Evolutionary conservation across 2,797 vertebrate genomes (phyloP).

Genomic region (Fundulus diaphanus): DNA sequence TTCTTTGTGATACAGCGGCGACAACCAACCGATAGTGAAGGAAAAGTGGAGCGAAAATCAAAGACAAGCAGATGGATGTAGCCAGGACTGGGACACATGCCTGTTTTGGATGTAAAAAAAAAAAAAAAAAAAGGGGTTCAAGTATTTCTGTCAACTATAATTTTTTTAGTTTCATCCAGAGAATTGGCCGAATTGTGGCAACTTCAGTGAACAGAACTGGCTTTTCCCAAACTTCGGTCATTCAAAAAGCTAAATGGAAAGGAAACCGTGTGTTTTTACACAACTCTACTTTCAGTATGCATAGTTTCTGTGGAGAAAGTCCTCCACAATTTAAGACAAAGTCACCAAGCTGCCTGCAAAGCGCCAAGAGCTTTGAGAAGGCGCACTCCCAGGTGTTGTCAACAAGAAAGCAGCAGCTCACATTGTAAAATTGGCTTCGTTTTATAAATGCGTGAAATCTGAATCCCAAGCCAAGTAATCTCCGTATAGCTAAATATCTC

Average conservation of each 20-base stretch:
- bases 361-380: constrained; percentile 34
- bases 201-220: constrained; percentile 45
- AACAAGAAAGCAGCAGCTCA: constrained; percentile 33
- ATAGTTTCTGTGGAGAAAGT: constrained; percentile 29
- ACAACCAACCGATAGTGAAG: constrained; percentile 61
- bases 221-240: constrained; percentile 42
- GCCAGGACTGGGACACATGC: constrained; percentile 62
- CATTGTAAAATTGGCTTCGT: constrained; percentile 34
- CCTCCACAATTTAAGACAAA: constrained; percentile 26
- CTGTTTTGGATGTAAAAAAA: constrained; percentile 46
- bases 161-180: constrained; percentile 55
- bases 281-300: constrained; percentile 44
- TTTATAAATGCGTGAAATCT: constrained; percentile 37
- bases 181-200: constrained; percentile 52
- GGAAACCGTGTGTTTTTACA: constrained; percentile 22
- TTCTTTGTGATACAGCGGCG: constrained; percentile 63
- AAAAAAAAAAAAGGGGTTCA: constrained; percentile 36
- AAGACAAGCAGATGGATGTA: constrained; percentile 68
- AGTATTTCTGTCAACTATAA: constrained; percentile 58
- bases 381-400: constrained; percentile 10
- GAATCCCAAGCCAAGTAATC: constrained; percentile 32
- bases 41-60: constrained; percentile 53
- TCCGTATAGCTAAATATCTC: constrained; percentile 20
- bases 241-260: constrained; percentile 11
- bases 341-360: constrained; percentile 43